Conservation (phyloP, 1,140 invertebrate species). For the Manduca sexta region DNA sequence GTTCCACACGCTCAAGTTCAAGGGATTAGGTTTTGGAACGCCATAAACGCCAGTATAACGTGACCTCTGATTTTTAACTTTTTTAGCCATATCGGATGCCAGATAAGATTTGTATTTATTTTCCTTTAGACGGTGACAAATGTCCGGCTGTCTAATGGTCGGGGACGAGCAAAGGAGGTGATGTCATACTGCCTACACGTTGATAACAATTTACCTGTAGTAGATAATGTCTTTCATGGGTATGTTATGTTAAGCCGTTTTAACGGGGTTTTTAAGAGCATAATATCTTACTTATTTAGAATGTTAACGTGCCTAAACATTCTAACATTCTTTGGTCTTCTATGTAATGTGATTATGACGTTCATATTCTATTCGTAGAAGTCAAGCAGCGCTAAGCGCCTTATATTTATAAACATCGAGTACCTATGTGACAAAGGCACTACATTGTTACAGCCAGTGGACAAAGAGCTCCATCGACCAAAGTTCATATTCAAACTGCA, state of each 20-base stretch:
- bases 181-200: constrained; percentile 35
- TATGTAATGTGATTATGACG: too few species aligned
- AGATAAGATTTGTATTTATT: constrained; percentile 10
- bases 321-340: too few species aligned
- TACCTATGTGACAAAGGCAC: constrained; percentile 3
- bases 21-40: constrained; percentile 49
- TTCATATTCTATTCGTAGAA: neutral
- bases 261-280: too few species aligned
- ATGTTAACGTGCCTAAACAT: too few species aligned
- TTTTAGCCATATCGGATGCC: constrained; percentile 6
- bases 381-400: too few species aligned
- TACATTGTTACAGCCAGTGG: neutral
- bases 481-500: neutral
- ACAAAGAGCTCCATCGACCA: too few species aligned
- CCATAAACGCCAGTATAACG: constrained; percentile 12
- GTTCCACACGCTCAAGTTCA: constrained; percentile 63
- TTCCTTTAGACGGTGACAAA: constrained; percentile 12
- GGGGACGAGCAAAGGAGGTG: constrained; percentile 19
- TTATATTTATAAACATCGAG: too few species aligned
- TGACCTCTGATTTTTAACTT: constrained; percentile 19
- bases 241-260: too few species aligned
- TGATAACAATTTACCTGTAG: constrained; percentile 4
- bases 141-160: constrained; percentile 6
- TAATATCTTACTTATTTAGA: too few species aligned
- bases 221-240: constrained; percentile 6